These are phyloP conservation scores for Panthera uncia DNA, from an alignment of 2,113 vertebrate genomes.

Conservation along the genomic window DNA sequence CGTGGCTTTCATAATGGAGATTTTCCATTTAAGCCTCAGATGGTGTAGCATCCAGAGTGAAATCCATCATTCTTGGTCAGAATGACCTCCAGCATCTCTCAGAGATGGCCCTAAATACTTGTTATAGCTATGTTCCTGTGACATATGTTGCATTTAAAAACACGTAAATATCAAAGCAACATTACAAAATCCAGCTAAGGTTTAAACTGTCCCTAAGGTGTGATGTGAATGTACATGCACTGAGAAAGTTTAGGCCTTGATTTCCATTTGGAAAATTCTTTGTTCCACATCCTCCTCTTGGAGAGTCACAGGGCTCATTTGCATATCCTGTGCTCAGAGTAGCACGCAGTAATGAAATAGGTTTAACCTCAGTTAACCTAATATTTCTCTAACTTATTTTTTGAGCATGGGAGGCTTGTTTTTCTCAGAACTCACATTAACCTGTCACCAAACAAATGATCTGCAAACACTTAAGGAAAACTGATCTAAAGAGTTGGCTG, in stretches of 20 bases:
- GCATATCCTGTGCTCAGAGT: neutral
- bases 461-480: conserved; percentile 9
- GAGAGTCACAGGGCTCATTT: neutral
- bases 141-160: conserved; percentile 57
- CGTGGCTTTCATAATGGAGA: conserved; percentile 59
- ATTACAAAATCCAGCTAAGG: conserved; percentile 55
- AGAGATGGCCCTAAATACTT: neutral
- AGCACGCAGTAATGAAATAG: neutral
- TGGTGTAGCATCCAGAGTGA: conserved; percentile 10
- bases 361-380: conserved; percentile 46
- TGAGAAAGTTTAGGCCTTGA: neutral
- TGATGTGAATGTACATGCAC: neutral
- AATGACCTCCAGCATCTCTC: neutral
- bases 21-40: conserved; percentile 56
- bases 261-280: conserved; percentile 1
- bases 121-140: neutral
- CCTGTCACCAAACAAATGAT: conserved; percentile 25
- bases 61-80: conserved; percentile 55
- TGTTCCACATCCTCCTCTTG: neutral
- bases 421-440: conserved; percentile 47
- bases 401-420: conserved; percentile 17
- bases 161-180: neutral
- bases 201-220: neutral
- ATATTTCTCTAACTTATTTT: conserved; percentile 11
- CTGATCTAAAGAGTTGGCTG: neutral